phyloP scores from a whole-genome alignment of 2,888 invertebrate genomes.

The Nymphalis c-album region DNA sequence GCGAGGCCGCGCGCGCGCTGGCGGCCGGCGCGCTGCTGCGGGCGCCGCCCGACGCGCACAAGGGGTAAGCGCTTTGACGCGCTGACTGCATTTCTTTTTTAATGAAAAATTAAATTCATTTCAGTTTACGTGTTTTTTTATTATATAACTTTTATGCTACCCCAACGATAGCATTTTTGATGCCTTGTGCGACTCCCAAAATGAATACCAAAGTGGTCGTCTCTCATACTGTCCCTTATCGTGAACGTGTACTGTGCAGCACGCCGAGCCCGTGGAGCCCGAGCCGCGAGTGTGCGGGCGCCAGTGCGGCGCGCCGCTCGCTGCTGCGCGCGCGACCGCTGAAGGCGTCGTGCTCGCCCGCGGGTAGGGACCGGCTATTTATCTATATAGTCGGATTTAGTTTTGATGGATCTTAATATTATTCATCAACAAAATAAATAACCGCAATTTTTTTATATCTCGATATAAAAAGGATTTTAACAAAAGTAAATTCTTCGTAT shows the following conservation, averaged over 20 bases:
- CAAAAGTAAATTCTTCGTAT: neutral
- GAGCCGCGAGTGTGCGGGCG: conserved; percentile 26
- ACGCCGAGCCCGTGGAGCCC: conserved; percentile 21
- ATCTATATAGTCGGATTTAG: neutral
- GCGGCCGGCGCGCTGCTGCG: conserved; percentile 50
- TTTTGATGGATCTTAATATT: too few relatives aligned
- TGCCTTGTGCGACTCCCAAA: too few relatives aligned
- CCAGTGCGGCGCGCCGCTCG: conserved; percentile 44
- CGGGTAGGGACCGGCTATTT: conserved; percentile 1
- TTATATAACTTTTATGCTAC: too few relatives aligned
- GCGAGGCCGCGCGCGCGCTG: conserved; percentile 53
- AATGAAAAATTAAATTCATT: neutral
- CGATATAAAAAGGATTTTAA: too few relatives aligned
- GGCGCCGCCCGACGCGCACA: conserved; percentile 35
- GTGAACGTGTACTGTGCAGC: neutral
- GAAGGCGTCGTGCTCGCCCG: conserved; percentile 22
- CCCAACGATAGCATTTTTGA: too few relatives aligned
- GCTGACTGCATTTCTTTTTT: conserved; percentile 12
- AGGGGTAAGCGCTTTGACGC: conserved; percentile 14
- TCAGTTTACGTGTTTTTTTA: too few relatives aligned
- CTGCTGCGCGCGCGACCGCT: conserved; percentile 45
- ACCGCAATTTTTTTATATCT: too few relatives aligned
- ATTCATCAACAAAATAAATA: too few relatives aligned
- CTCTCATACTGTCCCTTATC: too few relatives aligned
- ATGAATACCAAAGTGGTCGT: too few relatives aligned